Evolutionary conservation across 2,113 vertebrate species (phyloP).

Genomic region (Australoheros scitulus): DNA sequence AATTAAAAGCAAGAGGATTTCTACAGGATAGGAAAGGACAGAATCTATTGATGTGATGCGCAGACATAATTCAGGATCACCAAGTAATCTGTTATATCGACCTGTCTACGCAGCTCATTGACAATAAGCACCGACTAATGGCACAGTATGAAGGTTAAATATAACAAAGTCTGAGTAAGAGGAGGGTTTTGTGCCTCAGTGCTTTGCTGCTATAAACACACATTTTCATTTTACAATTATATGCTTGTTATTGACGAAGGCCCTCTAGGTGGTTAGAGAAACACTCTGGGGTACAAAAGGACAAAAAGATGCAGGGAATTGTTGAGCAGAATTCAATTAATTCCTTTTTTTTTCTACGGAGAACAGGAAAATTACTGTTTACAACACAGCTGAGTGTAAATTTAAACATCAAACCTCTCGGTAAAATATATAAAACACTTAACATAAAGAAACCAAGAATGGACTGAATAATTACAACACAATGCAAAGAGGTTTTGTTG

Average conservation of each 20-base stretch:
- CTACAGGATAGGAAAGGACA: background rate
- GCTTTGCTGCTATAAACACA: conserved; percentile 5
- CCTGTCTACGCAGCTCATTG: conserved; percentile 17
- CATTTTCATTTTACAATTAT: conserved; percentile 1
- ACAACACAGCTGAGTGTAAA: background rate
- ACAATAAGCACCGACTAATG: conserved; percentile 16
- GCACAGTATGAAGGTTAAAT: conserved; percentile 24
- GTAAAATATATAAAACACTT: background rate
- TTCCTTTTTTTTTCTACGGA: background rate
- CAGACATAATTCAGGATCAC: background rate
- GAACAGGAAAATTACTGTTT: conserved; percentile 10
- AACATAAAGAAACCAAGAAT: background rate
- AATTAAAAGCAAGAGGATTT: background rate
- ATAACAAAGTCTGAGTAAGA: conserved; percentile 20
- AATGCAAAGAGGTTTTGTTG: background rate
- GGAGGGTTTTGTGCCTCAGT: background rate
- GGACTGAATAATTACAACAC: background rate
- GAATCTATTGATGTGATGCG: background rate
- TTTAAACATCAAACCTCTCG: conserved; percentile 12
- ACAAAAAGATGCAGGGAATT: background rate
- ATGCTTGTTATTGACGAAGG: background rate
- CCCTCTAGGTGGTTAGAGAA: conserved; percentile 7
- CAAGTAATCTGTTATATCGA: conserved; percentile 1
- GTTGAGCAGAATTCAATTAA: conserved; percentile 6
- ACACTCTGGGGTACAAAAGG: background rate